Evolutionary conservation across 2,888 invertebrate genomes (phyloP).

Genomic region (Leistus spinibarbis): DNA sequence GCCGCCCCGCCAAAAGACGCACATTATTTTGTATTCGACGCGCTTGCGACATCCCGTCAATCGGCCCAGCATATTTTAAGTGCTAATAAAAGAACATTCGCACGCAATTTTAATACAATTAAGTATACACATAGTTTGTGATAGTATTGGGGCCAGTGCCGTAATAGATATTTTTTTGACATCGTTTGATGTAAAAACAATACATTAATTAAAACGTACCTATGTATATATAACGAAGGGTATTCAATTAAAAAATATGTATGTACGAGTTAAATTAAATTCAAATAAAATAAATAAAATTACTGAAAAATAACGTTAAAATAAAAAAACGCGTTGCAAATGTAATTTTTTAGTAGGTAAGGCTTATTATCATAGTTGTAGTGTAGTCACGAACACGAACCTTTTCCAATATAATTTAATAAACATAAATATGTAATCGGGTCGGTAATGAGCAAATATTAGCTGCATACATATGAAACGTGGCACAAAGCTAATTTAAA

Average conservation of each 20-base stretch:
- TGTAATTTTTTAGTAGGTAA: conserved; percentile 34
- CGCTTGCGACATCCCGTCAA: too few relatives aligned
- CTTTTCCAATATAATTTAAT: conserved; percentile 36
- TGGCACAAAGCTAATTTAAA: conserved; percentile 59
- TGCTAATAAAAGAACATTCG: too few relatives aligned
- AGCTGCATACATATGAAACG: conserved; percentile 55
- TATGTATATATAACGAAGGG: conserved; percentile 20
- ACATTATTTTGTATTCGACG: too few relatives aligned
- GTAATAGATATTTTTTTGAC: not conserved
- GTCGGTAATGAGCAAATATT: conserved; percentile 52
- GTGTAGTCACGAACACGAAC: conserved; percentile 23
- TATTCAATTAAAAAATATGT: conserved; percentile 28
- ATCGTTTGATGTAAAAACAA: conserved; percentile 28
- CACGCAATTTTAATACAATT: too few relatives aligned
- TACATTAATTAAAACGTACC: conserved; percentile 24
- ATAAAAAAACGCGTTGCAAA: too few relatives aligned
- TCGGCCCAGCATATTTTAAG: too few relatives aligned
- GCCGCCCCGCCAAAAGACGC: too few relatives aligned
- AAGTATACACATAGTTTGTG: too few relatives aligned
- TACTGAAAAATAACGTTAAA: too few relatives aligned
- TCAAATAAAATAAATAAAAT: not conserved
- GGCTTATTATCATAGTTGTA: too few relatives aligned
- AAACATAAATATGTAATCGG: conserved; percentile 39
- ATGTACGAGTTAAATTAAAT: not conserved
- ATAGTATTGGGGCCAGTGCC: too few relatives aligned